phyloP scores from a whole-genome alignment of 2,797 vertebrate genomes.

The Mormyrops attenuatus region DNA sequence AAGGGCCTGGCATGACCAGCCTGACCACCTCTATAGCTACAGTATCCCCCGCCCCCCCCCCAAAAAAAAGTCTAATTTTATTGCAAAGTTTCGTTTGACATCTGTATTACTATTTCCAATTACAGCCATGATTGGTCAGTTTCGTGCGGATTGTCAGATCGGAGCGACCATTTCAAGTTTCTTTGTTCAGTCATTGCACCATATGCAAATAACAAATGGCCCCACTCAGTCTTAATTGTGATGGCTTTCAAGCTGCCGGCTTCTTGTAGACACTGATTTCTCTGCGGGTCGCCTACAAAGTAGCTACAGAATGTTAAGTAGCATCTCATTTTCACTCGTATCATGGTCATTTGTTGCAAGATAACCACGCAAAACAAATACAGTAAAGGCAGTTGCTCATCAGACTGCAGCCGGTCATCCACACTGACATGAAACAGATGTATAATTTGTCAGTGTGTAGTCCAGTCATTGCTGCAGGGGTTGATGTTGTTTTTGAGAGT shows the following conservation, averaged over 20 bases:
- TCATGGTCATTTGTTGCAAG: conserved; percentile 1
- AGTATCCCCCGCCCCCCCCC: not conserved
- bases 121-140: not conserved
- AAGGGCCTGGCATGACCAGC: not conserved
- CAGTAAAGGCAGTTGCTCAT: not conserved
- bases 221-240: not conserved
- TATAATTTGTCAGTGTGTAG: not conserved
- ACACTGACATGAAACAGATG: not conserved
- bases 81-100: not conserved
- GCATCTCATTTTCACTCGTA: not conserved
- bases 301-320: not conserved
- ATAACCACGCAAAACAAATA: not conserved
- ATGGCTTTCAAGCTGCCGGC: not conserved
- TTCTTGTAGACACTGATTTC: not conserved
- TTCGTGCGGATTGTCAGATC: not conserved
- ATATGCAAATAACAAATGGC: not conserved
- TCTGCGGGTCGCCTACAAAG: not conserved
- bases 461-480: not conserved
- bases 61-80: not conserved
- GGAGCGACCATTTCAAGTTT: not conserved
- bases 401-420: not conserved
- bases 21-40: not conserved
- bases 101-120: not conserved
- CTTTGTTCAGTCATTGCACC: not conserved
- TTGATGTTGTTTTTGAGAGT: not conserved